These are phyloP conservation scores for Mimachlamys varia DNA, from an alignment of 2,888 invertebrate species.

Conservation along the genomic window DNA sequence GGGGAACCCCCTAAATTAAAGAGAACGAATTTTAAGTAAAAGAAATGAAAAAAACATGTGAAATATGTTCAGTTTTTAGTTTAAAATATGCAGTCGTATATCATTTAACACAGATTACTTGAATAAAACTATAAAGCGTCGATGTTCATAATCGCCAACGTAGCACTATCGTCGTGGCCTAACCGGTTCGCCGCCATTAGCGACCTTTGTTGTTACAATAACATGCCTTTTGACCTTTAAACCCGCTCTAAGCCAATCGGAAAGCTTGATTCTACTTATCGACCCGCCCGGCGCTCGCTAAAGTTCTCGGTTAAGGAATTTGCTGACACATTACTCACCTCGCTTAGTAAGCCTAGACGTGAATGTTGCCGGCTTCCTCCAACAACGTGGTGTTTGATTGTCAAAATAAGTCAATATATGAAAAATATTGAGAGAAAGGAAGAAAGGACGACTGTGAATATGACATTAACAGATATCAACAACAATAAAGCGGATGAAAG, in stretches of 20 bases:
- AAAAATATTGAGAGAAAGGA: neutral
- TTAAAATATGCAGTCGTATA: neutral
- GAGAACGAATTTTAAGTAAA: neutral
- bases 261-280: neutral
- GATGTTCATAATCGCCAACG: neutral
- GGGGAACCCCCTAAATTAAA: slow-evolving; percentile 14
- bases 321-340: slow-evolving; percentile 31
- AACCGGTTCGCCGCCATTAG: slow-evolving; percentile 31
- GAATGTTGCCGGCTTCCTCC: neutral
- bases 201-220: slow-evolving; percentile 13
- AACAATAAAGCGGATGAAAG: neutral
- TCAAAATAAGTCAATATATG: neutral
- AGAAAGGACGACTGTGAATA: neutral
- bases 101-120: neutral
- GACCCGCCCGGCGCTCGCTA: neutral
- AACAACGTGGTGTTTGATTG: slow-evolving; percentile 11
- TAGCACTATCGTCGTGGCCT: slow-evolving; percentile 19
- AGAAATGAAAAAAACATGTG: neutral
- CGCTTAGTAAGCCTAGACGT: neutral
- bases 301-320: slow-evolving; percentile 29
- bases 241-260: neutral
- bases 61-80: neutral
- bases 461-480: neutral
- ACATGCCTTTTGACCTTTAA: neutral
- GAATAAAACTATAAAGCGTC: neutral